phyloP scores from a whole-genome alignment of 2,888 invertebrate species.

The Hirudinaria manillensis region DNA sequence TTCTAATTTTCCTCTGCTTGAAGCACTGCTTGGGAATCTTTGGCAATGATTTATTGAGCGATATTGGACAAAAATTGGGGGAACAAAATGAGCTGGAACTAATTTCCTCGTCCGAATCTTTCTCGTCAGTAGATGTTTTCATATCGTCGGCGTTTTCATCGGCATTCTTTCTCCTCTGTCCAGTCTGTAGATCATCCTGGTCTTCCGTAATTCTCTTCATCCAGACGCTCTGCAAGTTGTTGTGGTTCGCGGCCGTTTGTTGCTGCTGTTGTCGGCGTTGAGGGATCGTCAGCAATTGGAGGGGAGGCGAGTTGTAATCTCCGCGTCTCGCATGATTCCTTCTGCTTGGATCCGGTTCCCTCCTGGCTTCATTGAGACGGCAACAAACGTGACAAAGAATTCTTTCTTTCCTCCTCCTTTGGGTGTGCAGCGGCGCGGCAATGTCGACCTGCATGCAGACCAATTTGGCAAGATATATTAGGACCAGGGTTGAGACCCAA shows the following conservation, averaged over 20 bases:
- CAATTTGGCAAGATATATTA: slow-evolving; percentile 36
- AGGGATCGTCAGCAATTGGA: no score
- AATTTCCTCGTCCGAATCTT: slow-evolving; percentile 3
- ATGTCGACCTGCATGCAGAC: slow-evolving; percentile 33
- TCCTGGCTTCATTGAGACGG: neutral
- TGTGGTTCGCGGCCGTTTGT: neutral
- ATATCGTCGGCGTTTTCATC: no score
- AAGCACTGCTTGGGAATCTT: neutral
- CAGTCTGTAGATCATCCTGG: no score
- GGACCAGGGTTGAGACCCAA: slow-evolving; percentile 35
- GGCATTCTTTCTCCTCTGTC: no score
- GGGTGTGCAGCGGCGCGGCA: neutral
- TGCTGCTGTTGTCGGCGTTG: no score
- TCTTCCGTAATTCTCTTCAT: slow-evolving; percentile 2
- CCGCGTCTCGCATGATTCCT: no score
- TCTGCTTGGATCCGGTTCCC: no score
- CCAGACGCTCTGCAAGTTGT: slow-evolving; percentile 4
- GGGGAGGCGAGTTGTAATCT: no score
- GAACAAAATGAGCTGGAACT: slow-evolving; percentile 4
- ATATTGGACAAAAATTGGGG: neutral
- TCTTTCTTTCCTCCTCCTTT: no score
- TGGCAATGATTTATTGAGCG: neutral
- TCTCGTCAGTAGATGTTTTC: neutral
- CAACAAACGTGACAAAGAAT: neutral
- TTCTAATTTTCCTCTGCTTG: neutral